Evolutionary conservation across 2,113 vertebrate species (phyloP).

Genomic region (Strigops habroptila): DNA sequence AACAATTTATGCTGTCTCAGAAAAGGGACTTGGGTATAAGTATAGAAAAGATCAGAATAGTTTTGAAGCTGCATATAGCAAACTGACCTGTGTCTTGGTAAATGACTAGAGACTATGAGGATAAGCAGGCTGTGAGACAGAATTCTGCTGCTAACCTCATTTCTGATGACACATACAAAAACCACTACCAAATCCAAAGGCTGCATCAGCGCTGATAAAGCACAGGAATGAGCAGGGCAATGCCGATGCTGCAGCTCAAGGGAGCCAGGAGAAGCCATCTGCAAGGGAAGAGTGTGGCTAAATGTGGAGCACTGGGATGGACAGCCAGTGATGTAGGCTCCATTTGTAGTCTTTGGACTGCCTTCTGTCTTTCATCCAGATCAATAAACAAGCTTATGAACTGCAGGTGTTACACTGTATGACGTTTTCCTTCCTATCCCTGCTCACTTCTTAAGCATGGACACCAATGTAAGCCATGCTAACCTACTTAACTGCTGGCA

Average conservation of each 20-base stretch:
- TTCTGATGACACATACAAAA: neutral
- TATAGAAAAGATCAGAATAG: neutral
- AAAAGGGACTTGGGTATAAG: fast-evolving
- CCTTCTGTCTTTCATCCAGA: neutral
- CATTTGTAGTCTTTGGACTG: neutral
- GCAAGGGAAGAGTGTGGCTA: neutral
- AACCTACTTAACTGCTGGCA: neutral
- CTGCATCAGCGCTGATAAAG: neutral
- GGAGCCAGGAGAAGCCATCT: neutral
- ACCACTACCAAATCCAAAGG: neutral
- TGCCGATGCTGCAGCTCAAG: fast-evolving
- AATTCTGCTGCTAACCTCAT: neutral
- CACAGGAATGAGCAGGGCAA: fast-evolving
- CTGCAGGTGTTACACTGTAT: neutral
- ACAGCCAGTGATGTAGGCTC: neutral
- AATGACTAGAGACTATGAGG: neutral
- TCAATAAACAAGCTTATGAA: neutral
- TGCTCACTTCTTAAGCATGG: neutral
- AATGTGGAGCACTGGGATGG: neutral
- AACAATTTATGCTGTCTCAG: neutral
- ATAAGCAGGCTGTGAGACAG: neutral
- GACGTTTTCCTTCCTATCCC: neutral
- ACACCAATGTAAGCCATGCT: neutral
- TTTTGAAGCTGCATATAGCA: neutral
- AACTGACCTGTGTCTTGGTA: neutral